Conservation (phyloP, 2,113 vertebrate genomes). For the Istiophorus platypterus region DNA sequence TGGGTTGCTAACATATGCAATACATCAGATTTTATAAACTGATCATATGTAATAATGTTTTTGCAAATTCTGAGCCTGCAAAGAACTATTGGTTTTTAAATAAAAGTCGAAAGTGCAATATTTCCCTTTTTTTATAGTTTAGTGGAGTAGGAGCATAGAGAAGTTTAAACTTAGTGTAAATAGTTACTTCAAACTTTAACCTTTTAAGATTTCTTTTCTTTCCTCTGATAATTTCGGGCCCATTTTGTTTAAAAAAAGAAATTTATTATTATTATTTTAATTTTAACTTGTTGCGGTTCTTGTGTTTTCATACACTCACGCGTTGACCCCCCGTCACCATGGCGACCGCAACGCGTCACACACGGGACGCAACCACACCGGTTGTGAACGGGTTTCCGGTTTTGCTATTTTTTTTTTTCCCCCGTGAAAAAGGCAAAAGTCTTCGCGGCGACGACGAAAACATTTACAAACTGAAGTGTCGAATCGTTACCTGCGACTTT, state of each 20-base stretch:
- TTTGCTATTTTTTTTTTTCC: slow-evolving; percentile 24
- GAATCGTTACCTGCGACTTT: not conserved
- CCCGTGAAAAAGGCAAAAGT: not conserved
- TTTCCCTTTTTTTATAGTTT: not conserved
- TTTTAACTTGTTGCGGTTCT: not conserved
- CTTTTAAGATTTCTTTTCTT: not conserved
- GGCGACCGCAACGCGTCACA: slow-evolving; percentile 84
- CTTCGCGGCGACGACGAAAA: not conserved
- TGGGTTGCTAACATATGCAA: not conserved
- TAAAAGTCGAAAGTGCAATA: not conserved
- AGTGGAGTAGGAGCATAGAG: not conserved
- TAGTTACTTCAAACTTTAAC: not conserved
- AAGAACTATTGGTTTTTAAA: not conserved
- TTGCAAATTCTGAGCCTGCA: not conserved
- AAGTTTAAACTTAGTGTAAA: not conserved
- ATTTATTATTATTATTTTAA: not conserved
- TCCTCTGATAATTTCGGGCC: accelerated
- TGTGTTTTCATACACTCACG: not conserved
- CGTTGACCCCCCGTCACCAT: slow-evolving; percentile 72
- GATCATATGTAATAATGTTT: not conserved
- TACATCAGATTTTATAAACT: not conserved
- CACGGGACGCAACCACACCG: slow-evolving; percentile 56
- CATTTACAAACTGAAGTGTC: not conserved
- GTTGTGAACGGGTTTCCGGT: slow-evolving; percentile 37
- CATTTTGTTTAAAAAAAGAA: not conserved